Evolutionary conservation across 1,140 invertebrate species (phyloP), one percentile per base, ranked within the genome.

Genomic region (Polyergus mexicanus): DNA sequence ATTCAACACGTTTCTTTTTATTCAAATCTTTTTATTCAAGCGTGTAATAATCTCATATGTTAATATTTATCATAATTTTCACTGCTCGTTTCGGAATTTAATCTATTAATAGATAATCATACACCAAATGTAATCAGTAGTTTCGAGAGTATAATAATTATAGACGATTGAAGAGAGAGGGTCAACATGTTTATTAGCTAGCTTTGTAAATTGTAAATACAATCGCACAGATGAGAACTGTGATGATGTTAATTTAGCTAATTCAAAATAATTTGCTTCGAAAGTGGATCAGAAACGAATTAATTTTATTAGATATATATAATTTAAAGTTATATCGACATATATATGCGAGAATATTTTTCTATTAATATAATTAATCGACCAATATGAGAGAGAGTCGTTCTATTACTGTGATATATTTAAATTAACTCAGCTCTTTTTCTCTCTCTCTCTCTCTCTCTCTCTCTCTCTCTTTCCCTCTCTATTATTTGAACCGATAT

Each of bases 301-400:
- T 72, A 81, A 81, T 60, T 81, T 60, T 47, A 72, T 74, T 54
- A 69, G n/a, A 47, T 47, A 51, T 19, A 51, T 19, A 60, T 63
- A n/a, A 83, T 62, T 74, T 22, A 13, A 72, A 72, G 22, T 71
- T n/a, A 22, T 32, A 81, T 81, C 54, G 66, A 32, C 51, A 58
- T 54, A 47, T 51, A 25, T 56, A 60, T 51, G n/a, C 22, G 68
- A 72, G 74, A 74, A 83, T 83, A 83, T 62, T n/a, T 80, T 54
- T 83, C 68, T 47, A 58, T 58, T 72, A 71, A 60, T 72, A 19
- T 74, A 28, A 74, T 72, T 81, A 74, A 83, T 83, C 8, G 41
- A 47, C 54, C 54, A 44, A n/a, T 35, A 62, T n/a, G n/a, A 62
- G 38, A 83, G 47, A 62, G 38, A 83, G 47, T 60, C 13, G 54